Evolutionary conservation across 2,113 vertebrate species (phyloP), one percentile per base, ranked within the genome.

Genomic region (Cygnus atratus): DNA sequence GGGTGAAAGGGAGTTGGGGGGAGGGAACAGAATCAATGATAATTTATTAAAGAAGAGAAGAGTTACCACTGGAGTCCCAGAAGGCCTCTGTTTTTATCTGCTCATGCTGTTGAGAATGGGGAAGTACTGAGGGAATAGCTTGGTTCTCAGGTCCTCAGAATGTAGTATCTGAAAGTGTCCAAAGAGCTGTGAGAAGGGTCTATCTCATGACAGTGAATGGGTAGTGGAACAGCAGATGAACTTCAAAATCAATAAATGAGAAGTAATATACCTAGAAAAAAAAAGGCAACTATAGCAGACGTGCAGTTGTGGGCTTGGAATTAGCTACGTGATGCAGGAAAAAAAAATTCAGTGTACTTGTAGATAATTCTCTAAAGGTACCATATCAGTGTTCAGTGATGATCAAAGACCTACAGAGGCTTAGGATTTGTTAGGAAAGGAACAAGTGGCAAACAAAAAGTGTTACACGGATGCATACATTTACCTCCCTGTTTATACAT

Each of bases 71-170:
- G 22, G 50, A 84, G 39, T 59, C 6, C 19, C 44, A 43, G n/a
- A 62, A 37, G 24, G 17, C 11, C 26, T 91, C 22, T 52, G 6
- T 7, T 29, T 9, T 29, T 31, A 46, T 82, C 8, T 90, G 11
- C 20, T 84, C 0, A 1, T 44, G 10, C 54, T 39, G 59, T 44
- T 78, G 52, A 81, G 88, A 92, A 44, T 71, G 33, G 16, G 26
- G 17, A 74, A 77, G 28, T 90, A 80, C 50, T 33, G 35, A 80
- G 24, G 20, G 0, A 0, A 31, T 22, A 44, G 1, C 11, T 61
- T 90, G 35, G 5, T 90, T 26, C n/a, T 75, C 1, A 1, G 43
- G 31, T 70, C 46, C 37, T 90, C 89, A 31, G 28, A 65, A 68
- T 43, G 11, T 57, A 26, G 17, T 63, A 72, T 37, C 44, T 68